phyloP scores from a whole-genome alignment of 2,888 invertebrate species.

The Caenorhabditis angaria region DNA sequence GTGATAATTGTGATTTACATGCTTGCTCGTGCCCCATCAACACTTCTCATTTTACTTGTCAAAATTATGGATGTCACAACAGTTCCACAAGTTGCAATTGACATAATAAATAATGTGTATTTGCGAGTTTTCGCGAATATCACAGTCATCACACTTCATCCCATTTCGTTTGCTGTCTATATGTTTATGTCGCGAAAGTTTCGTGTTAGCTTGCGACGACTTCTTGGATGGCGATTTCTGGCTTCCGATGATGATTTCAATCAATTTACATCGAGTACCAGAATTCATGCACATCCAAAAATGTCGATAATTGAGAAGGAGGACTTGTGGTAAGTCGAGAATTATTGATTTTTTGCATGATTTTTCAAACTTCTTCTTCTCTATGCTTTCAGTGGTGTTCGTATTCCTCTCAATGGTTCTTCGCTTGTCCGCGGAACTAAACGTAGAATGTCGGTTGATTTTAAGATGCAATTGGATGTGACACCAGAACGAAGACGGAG shows the following conservation, averaged over 20 bases:
- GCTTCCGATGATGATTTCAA: slow-evolving; percentile 52
- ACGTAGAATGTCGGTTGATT: slow-evolving; percentile 40
- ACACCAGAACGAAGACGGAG: slow-evolving; percentile 21
- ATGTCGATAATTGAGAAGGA: slow-evolving; percentile 35
- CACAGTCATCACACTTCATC: slow-evolving; percentile 56
- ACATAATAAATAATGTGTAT: slow-evolving; percentile 47
- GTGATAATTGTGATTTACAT: slow-evolving; percentile 60
- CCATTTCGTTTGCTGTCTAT: slow-evolving; percentile 58
- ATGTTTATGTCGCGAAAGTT: slow-evolving; percentile 59
- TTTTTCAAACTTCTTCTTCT: slow-evolving; percentile 1
- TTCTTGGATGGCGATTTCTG: slow-evolving; percentile 49
- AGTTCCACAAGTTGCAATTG: slow-evolving; percentile 28
- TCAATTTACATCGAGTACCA: slow-evolving; percentile 32
- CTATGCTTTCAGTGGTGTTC: slow-evolving; percentile 31
- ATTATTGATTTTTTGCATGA: neutral
- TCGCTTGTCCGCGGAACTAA: slow-evolving; percentile 12
- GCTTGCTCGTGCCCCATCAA: slow-evolving; percentile 51
- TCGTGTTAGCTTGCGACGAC: slow-evolving; percentile 46
- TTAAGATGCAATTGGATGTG: slow-evolving; percentile 18
- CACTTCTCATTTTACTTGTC: slow-evolving; percentile 47
- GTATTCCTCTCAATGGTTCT: slow-evolving; percentile 7
- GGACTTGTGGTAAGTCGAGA: slow-evolving; percentile 23
- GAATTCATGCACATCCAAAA: slow-evolving; percentile 24
- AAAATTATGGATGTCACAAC: slow-evolving; percentile 45
- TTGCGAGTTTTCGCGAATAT: slow-evolving; percentile 45